Evolutionary conservation across 2,113 vertebrate genomes (phyloP), one percentile per base, ranked within the genome.

Genomic region (Monopterus albus): DNA sequence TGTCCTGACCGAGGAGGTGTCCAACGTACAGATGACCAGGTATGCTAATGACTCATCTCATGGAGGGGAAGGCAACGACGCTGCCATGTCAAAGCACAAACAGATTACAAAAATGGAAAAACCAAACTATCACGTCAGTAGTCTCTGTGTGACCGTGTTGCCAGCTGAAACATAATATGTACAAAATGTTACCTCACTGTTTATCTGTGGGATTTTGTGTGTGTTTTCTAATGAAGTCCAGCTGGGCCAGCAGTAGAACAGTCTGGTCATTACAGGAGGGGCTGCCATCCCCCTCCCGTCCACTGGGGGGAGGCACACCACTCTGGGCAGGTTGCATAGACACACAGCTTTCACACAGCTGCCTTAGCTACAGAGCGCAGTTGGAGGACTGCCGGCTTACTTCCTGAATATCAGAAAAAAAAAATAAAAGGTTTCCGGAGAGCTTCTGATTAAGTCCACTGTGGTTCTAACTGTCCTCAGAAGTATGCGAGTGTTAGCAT

Each of bases 241-340:
- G 93, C 93, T 92, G 94, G 92, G 92, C 95, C 91, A 93, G 92
- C 91, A 93, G 94, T 89, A 94, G 53, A 90, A 91, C 87, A 87
- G 88, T 89, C 88, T 78, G 72, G 94, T 95, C 91, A 88, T 91
- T 91, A 92, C 91, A 91, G 91, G 93, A 91, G 90, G 92, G 91
- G 93, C 93, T 92, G 91, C 92, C 89, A 59, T 85, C 85, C 92
- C 92, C 93, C 93, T 92, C 90, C 92, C 79, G 88, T 94, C 95
- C 95, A 95, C 93, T 75, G 90, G 92, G 94, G 91, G 95, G 94
- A 87, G 93, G 92, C 92, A 91, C 94, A 94, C 93, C 91, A 87
- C 93, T 94, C 92, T 92, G 94, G 93, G 94, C 95, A 95, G 95
- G 94, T 98, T 99, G 97, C 97, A 99, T 99, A 99, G 97, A 99